These are phyloP conservation scores for Leptopilina boulardi DNA, from an alignment of 1,140 invertebrate species.

Conservation along the genomic window DNA sequence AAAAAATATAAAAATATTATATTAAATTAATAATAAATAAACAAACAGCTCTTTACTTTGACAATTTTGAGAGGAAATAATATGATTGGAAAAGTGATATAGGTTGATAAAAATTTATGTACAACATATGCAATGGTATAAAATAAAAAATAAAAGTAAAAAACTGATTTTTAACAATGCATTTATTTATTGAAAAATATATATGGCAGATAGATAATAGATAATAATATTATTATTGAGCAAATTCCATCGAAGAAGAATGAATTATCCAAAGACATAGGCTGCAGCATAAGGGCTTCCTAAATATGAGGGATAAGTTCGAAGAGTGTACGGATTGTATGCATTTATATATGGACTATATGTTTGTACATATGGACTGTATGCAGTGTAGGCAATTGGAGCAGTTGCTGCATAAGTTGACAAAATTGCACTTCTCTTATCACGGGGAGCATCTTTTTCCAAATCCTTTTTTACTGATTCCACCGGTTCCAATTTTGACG, in stretches of 20 bases:
- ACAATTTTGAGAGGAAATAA: no score
- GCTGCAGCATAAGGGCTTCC: slow-evolving; percentile 51
- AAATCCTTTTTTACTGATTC: slow-evolving; percentile 44
- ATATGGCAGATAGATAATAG: no score
- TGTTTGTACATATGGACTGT: slow-evolving; percentile 55
- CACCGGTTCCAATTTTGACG: slow-evolving; percentile 47
- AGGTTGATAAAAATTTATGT: no score
- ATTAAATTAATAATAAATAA: no score
- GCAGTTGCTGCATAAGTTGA: slow-evolving; percentile 41
- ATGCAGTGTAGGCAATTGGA: slow-evolving; percentile 50
- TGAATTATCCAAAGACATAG: slow-evolving; percentile 49
- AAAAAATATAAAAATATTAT: no score
- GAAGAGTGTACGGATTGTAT: slow-evolving; percentile 54
- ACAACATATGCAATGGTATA: no score
- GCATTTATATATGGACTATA: slow-evolving; percentile 54
- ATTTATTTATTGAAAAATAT: no score
- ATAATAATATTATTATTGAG: no score
- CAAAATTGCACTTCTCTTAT: slow-evolving; percentile 62
- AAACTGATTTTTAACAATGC: no score
- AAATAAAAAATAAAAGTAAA: no score
- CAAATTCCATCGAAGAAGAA: background rate
- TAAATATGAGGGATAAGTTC: slow-evolving; percentile 56
- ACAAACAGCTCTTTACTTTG: no score
- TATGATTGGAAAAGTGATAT: no score
- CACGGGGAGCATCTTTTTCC: slow-evolving; percentile 54